Base-by-base conservation (phyloP, 2,113 vertebrate species). In the Azemiops feae region DNA sequence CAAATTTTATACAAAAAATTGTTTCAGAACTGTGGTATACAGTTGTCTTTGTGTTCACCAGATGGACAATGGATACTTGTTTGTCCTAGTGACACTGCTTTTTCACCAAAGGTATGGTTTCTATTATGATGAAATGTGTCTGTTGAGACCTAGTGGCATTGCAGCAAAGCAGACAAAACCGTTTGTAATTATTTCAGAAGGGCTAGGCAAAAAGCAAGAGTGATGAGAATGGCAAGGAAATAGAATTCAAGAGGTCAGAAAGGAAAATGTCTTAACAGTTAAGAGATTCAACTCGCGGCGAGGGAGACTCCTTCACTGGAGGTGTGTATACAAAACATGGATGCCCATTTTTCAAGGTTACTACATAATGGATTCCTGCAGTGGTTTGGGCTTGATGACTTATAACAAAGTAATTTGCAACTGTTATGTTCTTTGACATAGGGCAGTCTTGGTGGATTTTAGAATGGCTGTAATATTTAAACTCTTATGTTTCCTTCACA, bases 21-120 rank as follows among this genome's bases (percentile, higher is more conserved):
- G 55, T 97, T 96, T 69, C 94, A 97, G 45, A 89, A 89, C 16
- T 95, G 96, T 85, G 93, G 91, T 45, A 87, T 96, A 87, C 93
- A 97, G 14, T 92, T 97, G 4, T 90, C 98, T 2, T 93, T 96
- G 1, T 96, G 97, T 90, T 98, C 98, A 85, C 97, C 97, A 7
- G 97, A 98, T 97, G 94, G 88, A 53, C 97, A 97, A 92, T 98
- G 97, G 97, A 96, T 97, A 27, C 43, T 85, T 20, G 90, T 94
- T 53, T 96, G 92, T 10, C 97, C 94, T 0, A 96, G 92, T 0
- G 95, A 97, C 69, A 95, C 58, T 57, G 64, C 87, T 55, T 96
- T 95, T 86, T 64, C 95, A 25, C 96, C 96, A 86, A 98, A 97
- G 97, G 98, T 97, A 96, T 95, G 27, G 16, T 18, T 69, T 64